Conservation (phyloP, 2,888 invertebrate genomes). For the Drosophila vallismaia region DNA sequence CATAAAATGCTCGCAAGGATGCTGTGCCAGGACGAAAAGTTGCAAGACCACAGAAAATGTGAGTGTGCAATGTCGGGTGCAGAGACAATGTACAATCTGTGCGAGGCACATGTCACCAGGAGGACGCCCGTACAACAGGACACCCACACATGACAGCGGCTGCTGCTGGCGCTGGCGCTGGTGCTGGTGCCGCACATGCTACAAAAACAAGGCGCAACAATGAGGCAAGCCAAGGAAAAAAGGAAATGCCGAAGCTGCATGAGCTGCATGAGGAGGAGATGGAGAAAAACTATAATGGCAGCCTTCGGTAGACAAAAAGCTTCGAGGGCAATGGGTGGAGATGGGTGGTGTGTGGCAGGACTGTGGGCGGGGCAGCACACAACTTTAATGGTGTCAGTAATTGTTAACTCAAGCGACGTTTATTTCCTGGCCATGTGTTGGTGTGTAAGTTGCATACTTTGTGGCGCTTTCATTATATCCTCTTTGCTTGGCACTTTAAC, state of each 20-base stretch:
- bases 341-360: neutral
- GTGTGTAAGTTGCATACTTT: constrained; percentile 63
- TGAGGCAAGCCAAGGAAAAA: constrained; percentile 40
- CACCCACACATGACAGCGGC: constrained; percentile 18
- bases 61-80: constrained; percentile 26
- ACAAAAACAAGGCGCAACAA: constrained; percentile 46
- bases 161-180: no score
- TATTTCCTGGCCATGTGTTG: constrained; percentile 62
- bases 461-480: constrained; percentile 66
- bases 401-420: constrained; percentile 79
- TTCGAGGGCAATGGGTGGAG: constrained; percentile 18
- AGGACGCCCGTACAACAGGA: neutral
- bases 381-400: constrained; percentile 81
- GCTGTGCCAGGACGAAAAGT: constrained; percentile 29
- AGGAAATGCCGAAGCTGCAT: constrained; percentile 22
- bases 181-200: no score
- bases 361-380: constrained; percentile 44
- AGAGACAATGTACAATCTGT: constrained; percentile 76
- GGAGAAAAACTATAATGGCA: constrained; percentile 63
- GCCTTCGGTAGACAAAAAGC: constrained; percentile 60
- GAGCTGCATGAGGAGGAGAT: constrained; percentile 5
- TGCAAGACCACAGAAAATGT: constrained; percentile 38
- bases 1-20: constrained; percentile 49
- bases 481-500: constrained; percentile 71
- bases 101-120: constrained; percentile 70